Evolutionary conservation across 2,888 invertebrate genomes (phyloP), one percentile per base, ranked within the genome.

Genomic region (Dermolepida albohirtum): DNA sequence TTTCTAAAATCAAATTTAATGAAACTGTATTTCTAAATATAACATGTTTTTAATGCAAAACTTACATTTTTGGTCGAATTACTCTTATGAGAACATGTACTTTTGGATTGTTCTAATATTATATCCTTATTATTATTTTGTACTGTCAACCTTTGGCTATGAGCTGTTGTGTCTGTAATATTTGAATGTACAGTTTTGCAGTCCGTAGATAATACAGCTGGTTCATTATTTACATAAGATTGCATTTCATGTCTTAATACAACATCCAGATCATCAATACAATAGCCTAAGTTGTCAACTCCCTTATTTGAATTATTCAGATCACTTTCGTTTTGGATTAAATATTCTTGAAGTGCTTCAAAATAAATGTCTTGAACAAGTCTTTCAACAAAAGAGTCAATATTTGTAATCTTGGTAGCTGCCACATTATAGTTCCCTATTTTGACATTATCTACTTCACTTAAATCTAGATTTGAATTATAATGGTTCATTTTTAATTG

Each of bases 311-410:
- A 14, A 40, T 41, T 17, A 41, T 54, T 57, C 7, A 22, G 43
- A n/a, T 34, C 43, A 1, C 16, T 66, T n/a, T 67, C 52, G 14
- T 47, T 51, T 40, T 62, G 69, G 67, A 78, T 76, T 29, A 77
- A 77, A 74, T 76, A 82, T 68, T 82, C 81, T 71, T 81, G 80
- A 68, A 81, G 78, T 34, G 82, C 82, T 74, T 82, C 82, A 69
- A 78, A 77, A 67, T 82, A 75, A 44, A 82, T 81, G 51, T 82
- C 79, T 73, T 82, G 77, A 50, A 82, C 74, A 14, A 83, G 72
- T 63, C 81, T 74, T 70, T 83, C 82, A 29, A 81, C 80, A 70
- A 81, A 82, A n/a, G 78, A 77, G 70, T 81, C 79, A 49, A 82
- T 73, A 70, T 80, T 78, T 29, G 73, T 74, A 52, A 80, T 81